Evolutionary conservation across 2,797 vertebrate species (phyloP).

Genomic region (Clarias laeviceps): DNA sequence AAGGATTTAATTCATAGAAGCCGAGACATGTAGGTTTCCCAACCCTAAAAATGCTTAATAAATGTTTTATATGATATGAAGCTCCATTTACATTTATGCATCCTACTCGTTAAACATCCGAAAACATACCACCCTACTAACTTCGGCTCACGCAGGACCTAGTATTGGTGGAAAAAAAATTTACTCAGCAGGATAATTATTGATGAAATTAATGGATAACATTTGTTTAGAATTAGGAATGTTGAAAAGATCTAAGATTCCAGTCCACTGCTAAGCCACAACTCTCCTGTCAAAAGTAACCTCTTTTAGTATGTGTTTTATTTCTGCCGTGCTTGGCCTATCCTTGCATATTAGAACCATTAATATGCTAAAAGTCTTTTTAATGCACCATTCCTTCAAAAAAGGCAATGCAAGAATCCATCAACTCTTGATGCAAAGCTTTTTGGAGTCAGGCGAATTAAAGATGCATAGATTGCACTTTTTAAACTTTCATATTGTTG

Average conservation of each 20-base stretch:
- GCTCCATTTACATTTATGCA: not conserved
- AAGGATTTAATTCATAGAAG: not conserved
- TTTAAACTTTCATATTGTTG: conserved; percentile 50
- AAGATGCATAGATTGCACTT: conserved; percentile 53
- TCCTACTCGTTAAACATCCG: not conserved
- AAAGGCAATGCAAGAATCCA: conserved; percentile 22
- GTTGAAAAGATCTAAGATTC: not conserved
- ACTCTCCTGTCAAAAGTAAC: not conserved
- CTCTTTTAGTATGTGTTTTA: not conserved
- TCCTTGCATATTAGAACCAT: conserved; percentile 39
- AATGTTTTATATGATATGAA: not conserved
- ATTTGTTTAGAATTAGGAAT: not conserved
- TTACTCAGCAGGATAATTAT: not conserved
- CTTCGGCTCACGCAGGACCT: not conserved
- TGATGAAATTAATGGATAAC: not conserved
- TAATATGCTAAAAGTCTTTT: conserved; percentile 44
- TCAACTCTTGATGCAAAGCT: conserved; percentile 37
- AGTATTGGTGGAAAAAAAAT: not conserved
- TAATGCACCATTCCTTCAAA: conserved; percentile 37
- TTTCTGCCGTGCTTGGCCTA: conserved; percentile 23
- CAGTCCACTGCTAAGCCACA: not conserved
- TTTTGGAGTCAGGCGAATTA: conserved; percentile 45
- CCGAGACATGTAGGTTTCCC: not conserved
- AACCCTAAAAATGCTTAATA: not conserved
- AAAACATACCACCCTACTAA: not conserved